Evolutionary conservation across 2,888 invertebrate genomes (phyloP), one percentile per base, ranked within the genome.

Genomic region (Argyresthia goedartella): DNA sequence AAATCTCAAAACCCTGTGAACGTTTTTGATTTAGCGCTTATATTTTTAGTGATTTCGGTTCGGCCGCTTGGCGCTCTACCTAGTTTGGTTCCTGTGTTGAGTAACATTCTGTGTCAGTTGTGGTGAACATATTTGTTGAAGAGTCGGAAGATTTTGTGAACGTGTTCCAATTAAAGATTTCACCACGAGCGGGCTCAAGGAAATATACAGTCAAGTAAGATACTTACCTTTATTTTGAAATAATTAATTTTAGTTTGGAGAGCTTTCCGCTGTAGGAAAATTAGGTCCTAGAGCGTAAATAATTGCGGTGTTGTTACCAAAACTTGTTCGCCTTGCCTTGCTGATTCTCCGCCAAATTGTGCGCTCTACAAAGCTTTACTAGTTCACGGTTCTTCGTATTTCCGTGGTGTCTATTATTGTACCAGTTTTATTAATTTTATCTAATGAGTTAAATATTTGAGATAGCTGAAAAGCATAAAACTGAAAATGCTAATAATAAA

Each of bases 101-200:
- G 82, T 80, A 82, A 84, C 78, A 81, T 79, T 79, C 76, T 79
- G 80, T 82, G 84, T 72, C 76, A 79, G 79, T 81, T 76, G 72
- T 71, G 79, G 82, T 82, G 81, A 67, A 78, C 77, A 78, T 82
- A 81, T 73, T 81, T 80, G 80, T 79, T 80, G 76, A 81, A 80
- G 76, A 81, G 75, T 76, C 75, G 60, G 71, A 81, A 78, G 68
- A 77, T 82, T 84, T 82, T 73, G 81, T 64, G 72, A 78, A 77
- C 80, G 80, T 82, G 84, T 80, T 77, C 75, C 79, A 76, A 73
- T 75, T 82, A 78, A 65, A 81, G 82, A 85, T 82, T 86, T 85
- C 85, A 86, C 70, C 85, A 86, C 85, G 85, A 86, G 81, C 81
- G 85, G 86, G 82, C 78, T 86, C 68, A 85, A 86, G 81, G 84